Conservation (phyloP, 2,113 vertebrate species). For the Bagarius yarrelli region DNA sequence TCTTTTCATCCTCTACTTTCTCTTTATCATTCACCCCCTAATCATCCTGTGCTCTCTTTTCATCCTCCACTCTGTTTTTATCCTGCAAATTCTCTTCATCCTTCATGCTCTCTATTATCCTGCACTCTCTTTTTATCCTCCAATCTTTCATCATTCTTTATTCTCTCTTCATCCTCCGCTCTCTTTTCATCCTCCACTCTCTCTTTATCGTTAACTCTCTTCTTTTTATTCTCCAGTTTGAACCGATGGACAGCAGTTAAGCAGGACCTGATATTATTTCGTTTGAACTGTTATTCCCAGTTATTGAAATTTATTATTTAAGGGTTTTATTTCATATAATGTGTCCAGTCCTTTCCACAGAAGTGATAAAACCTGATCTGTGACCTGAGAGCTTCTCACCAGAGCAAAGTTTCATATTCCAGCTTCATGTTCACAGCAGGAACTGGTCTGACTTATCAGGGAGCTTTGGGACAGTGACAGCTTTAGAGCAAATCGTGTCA, state of each 20-base stretch:
- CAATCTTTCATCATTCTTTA: no score
- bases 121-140: no score
- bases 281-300: constrained; percentile 8
- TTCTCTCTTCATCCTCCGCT: neutral
- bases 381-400: neutral
- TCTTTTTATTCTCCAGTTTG: neutral
- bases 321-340: constrained; percentile 27
- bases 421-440: constrained; percentile 27
- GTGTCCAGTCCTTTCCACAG: constrained; percentile 6
- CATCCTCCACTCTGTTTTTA: no score
- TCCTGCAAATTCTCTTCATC: no score
- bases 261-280: neutral
- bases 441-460: constrained; percentile 38
- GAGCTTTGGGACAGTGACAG: constrained; percentile 37
- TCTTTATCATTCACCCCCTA: no score
- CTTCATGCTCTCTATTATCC: no score
- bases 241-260: neutral
- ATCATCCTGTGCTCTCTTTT: no score
- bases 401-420: constrained; percentile 6
- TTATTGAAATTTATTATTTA: constrained; percentile 11
- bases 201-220: no score
- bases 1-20: no score
- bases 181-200: neutral
- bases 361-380: constrained; percentile 34
- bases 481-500: constrained; percentile 41